Evolutionary conservation across 37 sponge, comb jelly and placozoan genomes (phyloP), one percentile per base, ranked within the genome.

Genomic region (Crambe crambe): DNA sequence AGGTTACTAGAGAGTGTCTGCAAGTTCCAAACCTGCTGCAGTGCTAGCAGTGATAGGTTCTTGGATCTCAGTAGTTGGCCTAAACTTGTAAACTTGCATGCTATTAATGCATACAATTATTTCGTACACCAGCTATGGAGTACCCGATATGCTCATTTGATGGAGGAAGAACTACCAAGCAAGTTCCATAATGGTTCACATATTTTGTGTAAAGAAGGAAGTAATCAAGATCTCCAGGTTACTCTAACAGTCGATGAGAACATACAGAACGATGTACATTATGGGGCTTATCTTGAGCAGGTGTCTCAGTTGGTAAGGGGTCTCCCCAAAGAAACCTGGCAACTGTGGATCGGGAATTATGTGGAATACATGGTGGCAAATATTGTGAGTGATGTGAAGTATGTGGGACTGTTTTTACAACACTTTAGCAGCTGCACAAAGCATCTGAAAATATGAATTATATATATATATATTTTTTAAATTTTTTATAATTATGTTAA

Each of bases 311-410:
- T 77, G 22, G 72, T 83, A 10, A 29, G 25, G 8, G 56, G 83
- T 42, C 42, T 94, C 15, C 95, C 95, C 12, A 42, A n/a, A 9
- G 85, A 84, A 54, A 90, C 95, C 5, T 85, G 88, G 87, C 85
- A 87, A 31, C 27, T 94, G 43, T 94, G 95, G 95, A 23, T 81
- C 25, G 95, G 95, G 4, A 94, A 94, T 70, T 94, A 85, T 35
- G 72, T 94, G 4, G 95, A 94, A 70, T 89, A 79, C 56, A 15
- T 94, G 6, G 83, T 66, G 29, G 72, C 80, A 21, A 65, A 40
- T 56, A 70, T 73, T 44, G 94, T 94, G 51, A 41, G 27, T 0
- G 85, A 73, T 29, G 72, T 79, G 27, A 67, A 79, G 30, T 36
- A 75, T 67, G 91, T 94, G 22, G 94, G 91, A 54, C 37, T 78